Percentiles rank a stretch among this genome's conserved stretches.
These are phyloP conservation scores for Sabatieria punctata DNA, from an alignment of 2,888 invertebrate species.

Conservation along the genomic window DNA sequence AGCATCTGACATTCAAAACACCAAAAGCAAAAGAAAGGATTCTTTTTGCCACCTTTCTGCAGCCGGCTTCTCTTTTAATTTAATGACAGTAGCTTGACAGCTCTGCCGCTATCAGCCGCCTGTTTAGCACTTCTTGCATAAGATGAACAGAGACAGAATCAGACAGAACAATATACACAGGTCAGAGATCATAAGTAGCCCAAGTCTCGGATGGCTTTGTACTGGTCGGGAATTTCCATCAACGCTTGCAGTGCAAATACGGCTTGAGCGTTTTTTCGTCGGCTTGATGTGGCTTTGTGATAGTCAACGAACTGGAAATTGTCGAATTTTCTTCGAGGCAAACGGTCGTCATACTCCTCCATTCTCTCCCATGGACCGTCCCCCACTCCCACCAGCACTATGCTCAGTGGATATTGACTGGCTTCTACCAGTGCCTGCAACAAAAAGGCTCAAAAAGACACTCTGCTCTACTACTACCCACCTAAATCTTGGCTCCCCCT, in stretches of 20 bases:
- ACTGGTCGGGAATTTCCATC: conserved; percentile 37
- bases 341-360: conserved; percentile 33
- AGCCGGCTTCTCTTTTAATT: no score
- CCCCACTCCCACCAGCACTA: conserved; percentile 35
- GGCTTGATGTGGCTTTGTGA: conserved; percentile 24
- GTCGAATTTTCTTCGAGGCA: conserved; percentile 33
- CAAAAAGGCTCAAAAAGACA: conserved; percentile 11
- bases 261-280: conserved; percentile 13
- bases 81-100: no score
- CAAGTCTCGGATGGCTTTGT: conserved; percentile 8
- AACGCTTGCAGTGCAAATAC: conserved; percentile 34
- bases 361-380: conserved; percentile 37
- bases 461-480: no score
- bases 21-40: no score
- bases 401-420: conserved; percentile 32
- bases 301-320: conserved; percentile 37
- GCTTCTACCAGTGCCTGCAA: conserved; percentile 33
- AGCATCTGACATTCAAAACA: no score
- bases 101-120: no score
- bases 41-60: no score
- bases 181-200: no score
- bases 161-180: no score
- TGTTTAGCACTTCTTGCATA: no score
- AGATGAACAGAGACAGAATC: no score
- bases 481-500: no score